A percentile compares a stretch with the other conserved stretches of the same genome.
phyloP scores from a whole-genome alignment of 2,797 vertebrate genomes.

The Petrocephalus sullivani region DNA sequence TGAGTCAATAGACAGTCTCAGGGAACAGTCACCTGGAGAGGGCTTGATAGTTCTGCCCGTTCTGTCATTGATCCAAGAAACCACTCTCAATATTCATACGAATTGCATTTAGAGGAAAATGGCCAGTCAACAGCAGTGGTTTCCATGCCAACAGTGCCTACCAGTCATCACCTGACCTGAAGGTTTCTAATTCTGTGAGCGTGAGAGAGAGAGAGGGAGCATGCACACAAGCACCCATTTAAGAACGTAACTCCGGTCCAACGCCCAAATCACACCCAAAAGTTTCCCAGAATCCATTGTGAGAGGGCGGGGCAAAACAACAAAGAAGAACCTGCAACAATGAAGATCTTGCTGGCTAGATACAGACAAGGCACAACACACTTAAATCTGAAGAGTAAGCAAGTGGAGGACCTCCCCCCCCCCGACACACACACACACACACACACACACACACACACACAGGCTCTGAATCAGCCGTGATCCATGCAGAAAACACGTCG shows the following conservation, averaged over 20 bases:
- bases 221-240: background rate
- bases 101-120: background rate
- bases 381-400: background rate
- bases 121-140: background rate
- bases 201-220: background rate
- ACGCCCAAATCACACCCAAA: background rate
- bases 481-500: background rate
- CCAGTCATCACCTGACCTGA: background rate
- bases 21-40: background rate
- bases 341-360: background rate
- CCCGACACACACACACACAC: background rate
- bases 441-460: background rate
- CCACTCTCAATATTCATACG: background rate
- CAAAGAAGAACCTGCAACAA: background rate
- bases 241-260: background rate
- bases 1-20: background rate
- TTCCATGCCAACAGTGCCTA: background rate
- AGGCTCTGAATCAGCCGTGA: background rate
- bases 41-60: background rate
- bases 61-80: background rate
- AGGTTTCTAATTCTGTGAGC: background rate
- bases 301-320: background rate
- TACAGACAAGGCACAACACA: background rate
- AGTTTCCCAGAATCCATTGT: background rate
- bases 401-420: background rate